Base-by-base conservation (phyloP, 2,113 vertebrate species). In the Alexandromys fortis region DNA sequence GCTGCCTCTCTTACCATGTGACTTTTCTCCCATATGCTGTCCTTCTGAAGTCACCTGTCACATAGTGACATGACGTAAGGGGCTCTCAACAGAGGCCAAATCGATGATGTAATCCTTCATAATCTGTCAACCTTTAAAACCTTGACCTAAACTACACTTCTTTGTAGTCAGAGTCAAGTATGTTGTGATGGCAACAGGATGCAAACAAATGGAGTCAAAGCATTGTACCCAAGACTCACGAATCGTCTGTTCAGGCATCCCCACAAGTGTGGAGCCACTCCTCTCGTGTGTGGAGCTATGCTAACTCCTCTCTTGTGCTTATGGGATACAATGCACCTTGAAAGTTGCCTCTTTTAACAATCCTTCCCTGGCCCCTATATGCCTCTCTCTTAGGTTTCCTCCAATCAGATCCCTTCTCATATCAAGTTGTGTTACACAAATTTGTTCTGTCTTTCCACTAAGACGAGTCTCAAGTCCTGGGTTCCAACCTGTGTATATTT, bases 191-290 rank as follows among this genome's bases (percentile, higher is more conserved):
- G 58, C 42, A 42, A 85, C 13, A 45, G 68, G 13, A 75, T 55
- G 47, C 1, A 7, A 21, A 76, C 26, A 33, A 49, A 63, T 12
- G 1, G 7, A 35, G 45, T 42, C n/a, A 73, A 83, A 82, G 17
- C 17, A 65, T 61, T 85, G 52, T 55, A 4, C 22, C 35, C 19
- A 22, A n/a, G 55, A 67, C 9, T 33, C 28, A 16, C 0, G 7
- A 49, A 2, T 21, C 2, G 4, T 8, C 19, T 33, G 5, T 0
- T 8, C 1, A 9, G 12, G 6, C 21, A 13, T 6, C 24, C 45
- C 26, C 28, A 14, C 10, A 7, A 16, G 12, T 0, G 2, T 0
- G 8, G 2, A 55, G 52, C 52, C 16, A 52, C 49, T 52, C 10
- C 49, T 49, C 49, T 49, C 49, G 11, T 49, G 49, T 49, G 49